Percentiles rank a stretch among this genome's conserved stretches.
Evolutionary conservation across 2,113 vertebrate species (phyloP).

Genomic region (Python bivittatus): DNA sequence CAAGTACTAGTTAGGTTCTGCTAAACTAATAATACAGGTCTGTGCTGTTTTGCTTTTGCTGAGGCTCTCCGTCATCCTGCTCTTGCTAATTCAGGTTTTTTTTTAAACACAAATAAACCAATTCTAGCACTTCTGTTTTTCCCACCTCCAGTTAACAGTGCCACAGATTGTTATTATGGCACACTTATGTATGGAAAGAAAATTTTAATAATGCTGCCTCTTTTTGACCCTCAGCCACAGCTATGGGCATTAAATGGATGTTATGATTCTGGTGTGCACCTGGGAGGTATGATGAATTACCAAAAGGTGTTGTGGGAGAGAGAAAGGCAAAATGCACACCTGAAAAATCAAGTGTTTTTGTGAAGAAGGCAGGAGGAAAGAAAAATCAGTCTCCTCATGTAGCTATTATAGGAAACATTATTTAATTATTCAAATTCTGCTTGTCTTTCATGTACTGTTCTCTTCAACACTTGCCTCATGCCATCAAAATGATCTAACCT

Average conservation of each 20-base stretch:
- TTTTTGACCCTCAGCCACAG: slow-evolving; percentile 47
- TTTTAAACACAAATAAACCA: slow-evolving; percentile 62
- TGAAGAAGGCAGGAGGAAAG: background rate
- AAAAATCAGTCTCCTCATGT: background rate
- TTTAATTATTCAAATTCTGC: background rate
- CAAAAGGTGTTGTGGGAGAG: slow-evolving; percentile 16
- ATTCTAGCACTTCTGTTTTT: slow-evolving; percentile 69
- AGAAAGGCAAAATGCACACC: slow-evolving; percentile 37
- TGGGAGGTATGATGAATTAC: slow-evolving; percentile 14
- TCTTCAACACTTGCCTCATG: background rate
- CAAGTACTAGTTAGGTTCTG: slow-evolving; percentile 12
- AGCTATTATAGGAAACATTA: slow-evolving; percentile 6
- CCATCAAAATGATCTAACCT: background rate
- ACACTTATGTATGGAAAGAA: slow-evolving; percentile 66
- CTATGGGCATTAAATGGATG: slow-evolving; percentile 18
- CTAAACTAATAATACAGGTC: slow-evolving; percentile 39
- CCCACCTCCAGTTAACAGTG: slow-evolving; percentile 65
- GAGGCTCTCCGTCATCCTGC: slow-evolving; percentile 34
- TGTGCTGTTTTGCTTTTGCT: slow-evolving; percentile 48
- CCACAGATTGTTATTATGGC: slow-evolving; percentile 76
- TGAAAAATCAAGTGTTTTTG: background rate
- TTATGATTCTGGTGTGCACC: background rate
- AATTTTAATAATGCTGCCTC: slow-evolving; percentile 80
- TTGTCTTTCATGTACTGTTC: background rate
- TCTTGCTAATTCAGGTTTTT: slow-evolving; percentile 64